Evolutionary conservation across 1,140 invertebrate species (phyloP).

Genomic region (Lordiphosa collinella): DNA sequence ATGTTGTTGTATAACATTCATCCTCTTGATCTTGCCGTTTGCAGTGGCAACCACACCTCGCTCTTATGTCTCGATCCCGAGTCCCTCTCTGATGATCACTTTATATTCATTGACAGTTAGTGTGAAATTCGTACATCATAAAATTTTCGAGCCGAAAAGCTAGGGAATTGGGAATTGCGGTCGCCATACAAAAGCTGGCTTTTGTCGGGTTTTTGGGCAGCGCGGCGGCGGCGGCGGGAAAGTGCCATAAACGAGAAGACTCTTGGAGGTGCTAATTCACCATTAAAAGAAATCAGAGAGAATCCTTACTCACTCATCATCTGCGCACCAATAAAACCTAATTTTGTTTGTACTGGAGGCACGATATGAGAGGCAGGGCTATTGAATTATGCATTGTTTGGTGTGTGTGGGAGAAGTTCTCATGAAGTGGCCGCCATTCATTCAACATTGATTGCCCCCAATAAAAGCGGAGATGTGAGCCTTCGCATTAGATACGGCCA

Average conservation of each 20-base stretch:
- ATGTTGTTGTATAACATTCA: constrained; percentile 16
- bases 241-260: constrained; percentile 50
- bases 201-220: constrained; percentile 41
- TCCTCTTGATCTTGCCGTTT: constrained; percentile 37
- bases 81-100: constrained; percentile 56
- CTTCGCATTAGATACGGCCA: constrained; percentile 47
- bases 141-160: constrained; percentile 30
- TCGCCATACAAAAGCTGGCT: constrained; percentile 62
- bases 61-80: background rate
- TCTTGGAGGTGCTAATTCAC: constrained; percentile 68
- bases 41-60: background rate
- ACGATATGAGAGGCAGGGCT: constrained; percentile 11
- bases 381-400: constrained; percentile 71
- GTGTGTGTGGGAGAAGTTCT: constrained; percentile 60
- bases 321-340: constrained; percentile 71
- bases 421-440: constrained; percentile 66
- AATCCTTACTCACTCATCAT: constrained; percentile 51
- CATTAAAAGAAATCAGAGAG: constrained; percentile 72
- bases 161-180: constrained; percentile 53
- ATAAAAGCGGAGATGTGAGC: constrained; percentile 35
- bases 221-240: constrained; percentile 19
- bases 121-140: constrained; percentile 74
- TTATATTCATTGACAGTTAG: constrained; percentile 75
- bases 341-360: constrained; percentile 63
- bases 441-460: constrained; percentile 51